Percentiles rank a stretch among this genome's conserved stretches.
Conservation (phyloP, 2,113 vertebrate species). For the Myotis yumanensis region DNA sequence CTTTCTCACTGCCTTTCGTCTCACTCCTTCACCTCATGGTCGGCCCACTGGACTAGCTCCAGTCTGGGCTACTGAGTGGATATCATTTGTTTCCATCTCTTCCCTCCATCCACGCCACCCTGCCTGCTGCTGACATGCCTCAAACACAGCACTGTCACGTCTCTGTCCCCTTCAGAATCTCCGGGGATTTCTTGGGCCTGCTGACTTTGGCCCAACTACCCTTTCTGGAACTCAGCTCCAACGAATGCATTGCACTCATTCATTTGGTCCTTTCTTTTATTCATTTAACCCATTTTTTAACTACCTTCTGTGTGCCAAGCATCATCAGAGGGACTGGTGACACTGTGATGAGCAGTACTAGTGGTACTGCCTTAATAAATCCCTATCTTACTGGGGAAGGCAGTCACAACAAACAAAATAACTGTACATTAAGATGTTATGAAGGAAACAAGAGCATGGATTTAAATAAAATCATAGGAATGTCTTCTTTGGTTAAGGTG, state of each 20-base stretch:
- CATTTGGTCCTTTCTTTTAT: not conserved
- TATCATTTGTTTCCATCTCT: not conserved
- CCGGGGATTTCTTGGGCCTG: not conserved
- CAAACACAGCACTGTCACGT: not conserved
- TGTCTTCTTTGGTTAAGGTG: not conserved
- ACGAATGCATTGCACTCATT: not conserved
- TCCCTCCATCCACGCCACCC: not conserved
- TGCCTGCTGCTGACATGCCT: not conserved
- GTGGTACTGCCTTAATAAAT: not conserved
- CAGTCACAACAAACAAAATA: not conserved
- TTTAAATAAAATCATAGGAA: conserved; percentile 29
- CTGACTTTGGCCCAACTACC: not conserved
- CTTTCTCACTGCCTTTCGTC: not conserved
- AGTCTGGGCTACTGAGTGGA: not conserved
- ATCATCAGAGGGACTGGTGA: not conserved
- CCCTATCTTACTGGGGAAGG: not conserved
- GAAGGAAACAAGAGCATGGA: not conserved
- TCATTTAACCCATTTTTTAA: not conserved
- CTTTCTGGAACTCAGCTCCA: not conserved
- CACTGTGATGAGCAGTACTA: not conserved
- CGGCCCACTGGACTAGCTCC: not conserved
- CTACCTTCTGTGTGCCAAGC: not conserved
- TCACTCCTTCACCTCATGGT: too few species aligned
- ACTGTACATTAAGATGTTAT: not conserved
- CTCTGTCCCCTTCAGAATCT: conserved; percentile 5